Evolutionary conservation across 2,113 vertebrate genomes (phyloP).

Genomic region (Syrrhaptes paradoxus): DNA sequence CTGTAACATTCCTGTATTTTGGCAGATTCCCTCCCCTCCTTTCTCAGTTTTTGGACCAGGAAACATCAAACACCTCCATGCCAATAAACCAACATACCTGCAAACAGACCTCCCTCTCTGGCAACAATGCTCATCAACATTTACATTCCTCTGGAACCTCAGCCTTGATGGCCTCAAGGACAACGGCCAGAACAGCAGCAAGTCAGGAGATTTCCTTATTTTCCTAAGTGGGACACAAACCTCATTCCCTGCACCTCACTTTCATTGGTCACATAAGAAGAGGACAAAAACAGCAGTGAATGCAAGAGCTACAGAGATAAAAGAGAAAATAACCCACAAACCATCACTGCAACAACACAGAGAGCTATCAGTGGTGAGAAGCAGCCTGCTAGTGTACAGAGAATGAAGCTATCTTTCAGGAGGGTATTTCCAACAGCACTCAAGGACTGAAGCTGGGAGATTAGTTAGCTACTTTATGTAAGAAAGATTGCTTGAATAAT

Average conservation of each 20-base stretch:
- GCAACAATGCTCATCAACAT: not conserved
- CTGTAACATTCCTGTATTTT: not conserved
- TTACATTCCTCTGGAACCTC: not conserved
- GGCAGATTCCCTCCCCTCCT: not conserved
- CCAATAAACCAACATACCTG: not conserved
- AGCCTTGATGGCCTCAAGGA: not conserved
- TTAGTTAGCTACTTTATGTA: constrained; percentile 16
- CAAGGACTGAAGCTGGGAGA: constrained; percentile 2
- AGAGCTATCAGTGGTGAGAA: not conserved
- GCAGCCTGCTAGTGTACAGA: not conserved
- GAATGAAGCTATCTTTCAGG: not conserved
- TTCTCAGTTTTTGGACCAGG: not conserved
- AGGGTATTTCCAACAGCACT: not conserved
- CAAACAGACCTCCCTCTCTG: not conserved
- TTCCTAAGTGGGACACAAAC: not conserved
- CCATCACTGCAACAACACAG: not conserved
- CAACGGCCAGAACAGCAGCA: not conserved
- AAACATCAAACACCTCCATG: not conserved
- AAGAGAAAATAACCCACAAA: not conserved
- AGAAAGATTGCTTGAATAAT: constrained; percentile 38
- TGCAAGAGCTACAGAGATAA: not conserved
- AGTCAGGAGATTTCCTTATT: not conserved
- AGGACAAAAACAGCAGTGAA: not conserved
- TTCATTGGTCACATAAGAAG: not conserved
- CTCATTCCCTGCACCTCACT: not conserved